phyloP scores from a whole-genome alignment of 2,888 invertebrate species.

The Xestia xanthographa region DNA sequence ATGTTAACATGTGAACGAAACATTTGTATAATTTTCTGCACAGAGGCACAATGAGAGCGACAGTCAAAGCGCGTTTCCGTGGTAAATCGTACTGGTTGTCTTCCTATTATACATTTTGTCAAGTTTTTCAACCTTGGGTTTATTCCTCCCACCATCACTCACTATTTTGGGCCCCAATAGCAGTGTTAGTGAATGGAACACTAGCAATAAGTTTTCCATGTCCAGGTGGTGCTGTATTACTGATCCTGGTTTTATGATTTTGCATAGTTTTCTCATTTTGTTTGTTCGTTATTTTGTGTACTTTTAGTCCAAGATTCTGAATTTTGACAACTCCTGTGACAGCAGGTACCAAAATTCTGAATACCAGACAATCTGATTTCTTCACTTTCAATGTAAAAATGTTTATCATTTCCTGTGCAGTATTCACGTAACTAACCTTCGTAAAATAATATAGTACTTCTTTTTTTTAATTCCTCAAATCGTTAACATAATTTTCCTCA shows the following conservation, averaged over 20 bases:
- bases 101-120: background rate
- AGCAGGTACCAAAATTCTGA: no score
- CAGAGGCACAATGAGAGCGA: slow-evolving; percentile 59
- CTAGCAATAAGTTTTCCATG: background rate
- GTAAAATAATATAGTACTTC: background rate
- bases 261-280: background rate
- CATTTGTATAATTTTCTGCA: slow-evolving; percentile 70
- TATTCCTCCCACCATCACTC: background rate
- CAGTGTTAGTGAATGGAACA: background rate
- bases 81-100: background rate
- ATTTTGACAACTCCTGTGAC: background rate
- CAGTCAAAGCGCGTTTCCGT: background rate
- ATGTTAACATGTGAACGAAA: slow-evolving; percentile 77
- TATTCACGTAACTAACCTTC: background rate
- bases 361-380: no score
- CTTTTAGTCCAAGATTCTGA: background rate
- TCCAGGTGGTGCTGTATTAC: no score
- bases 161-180: background rate
- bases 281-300: background rate
- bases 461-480: background rate
- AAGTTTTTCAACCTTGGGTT: background rate
- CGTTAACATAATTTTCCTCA: background rate
- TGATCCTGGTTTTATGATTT: background rate
- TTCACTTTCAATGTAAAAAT: background rate
- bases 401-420: background rate